A percentile compares a stretch with the other conserved stretches of the same genome.
phyloP scores from a whole-genome alignment of 2,113 vertebrate species.

The Oncorhynchus kisutch region DNA sequence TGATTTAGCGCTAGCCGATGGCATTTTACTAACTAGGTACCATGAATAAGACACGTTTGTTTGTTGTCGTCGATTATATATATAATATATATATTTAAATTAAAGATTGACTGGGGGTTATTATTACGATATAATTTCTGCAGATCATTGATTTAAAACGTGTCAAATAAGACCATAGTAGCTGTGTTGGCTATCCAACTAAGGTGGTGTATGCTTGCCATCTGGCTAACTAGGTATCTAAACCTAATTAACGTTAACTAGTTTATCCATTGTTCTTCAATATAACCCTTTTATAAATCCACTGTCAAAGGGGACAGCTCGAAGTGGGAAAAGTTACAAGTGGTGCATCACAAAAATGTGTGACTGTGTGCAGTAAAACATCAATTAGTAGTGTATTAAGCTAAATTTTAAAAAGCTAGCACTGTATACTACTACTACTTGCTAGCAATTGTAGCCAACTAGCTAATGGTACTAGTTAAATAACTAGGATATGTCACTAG shows the following conservation, averaged over 20 bases:
- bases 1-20: no score
- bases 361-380: background rate
- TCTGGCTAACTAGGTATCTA: no score
- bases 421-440: background rate
- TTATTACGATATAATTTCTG: no score
- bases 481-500: background rate
- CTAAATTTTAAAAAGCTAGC: background rate
- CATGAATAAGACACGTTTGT: background rate
- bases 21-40: no score
- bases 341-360: background rate
- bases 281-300: background rate
- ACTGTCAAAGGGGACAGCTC: background rate
- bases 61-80: no score
- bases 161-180: no score
- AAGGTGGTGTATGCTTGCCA: background rate
- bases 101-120: no score
- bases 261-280: background rate
- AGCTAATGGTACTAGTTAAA: background rate
- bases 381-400: background rate
- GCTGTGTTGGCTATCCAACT: background rate
- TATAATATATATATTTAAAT: no score
- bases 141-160: no score
- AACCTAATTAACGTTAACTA: no score
- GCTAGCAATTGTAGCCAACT: background rate
- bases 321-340: background rate